A percentile compares a stretch with the other conserved stretches of the same genome.
phyloP scores from a whole-genome alignment of 1,140 invertebrate genomes.

The Polypedilum pembai region DNA sequence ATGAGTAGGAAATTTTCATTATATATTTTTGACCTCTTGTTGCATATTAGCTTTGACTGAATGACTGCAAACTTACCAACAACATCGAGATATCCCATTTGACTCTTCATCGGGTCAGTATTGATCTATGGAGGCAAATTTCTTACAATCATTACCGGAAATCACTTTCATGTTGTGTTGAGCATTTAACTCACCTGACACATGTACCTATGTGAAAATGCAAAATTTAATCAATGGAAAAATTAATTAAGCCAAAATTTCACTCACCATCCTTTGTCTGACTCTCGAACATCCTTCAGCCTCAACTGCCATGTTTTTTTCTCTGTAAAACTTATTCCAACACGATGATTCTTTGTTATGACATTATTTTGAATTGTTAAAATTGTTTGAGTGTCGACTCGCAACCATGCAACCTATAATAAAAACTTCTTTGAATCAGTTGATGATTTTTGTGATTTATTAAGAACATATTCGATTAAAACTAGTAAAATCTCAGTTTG shows the following conservation, averaged over 20 bases:
- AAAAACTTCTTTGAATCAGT: not conserved
- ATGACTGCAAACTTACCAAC: conserved; percentile 55
- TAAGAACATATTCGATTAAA: not conserved
- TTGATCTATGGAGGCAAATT: conserved; percentile 59
- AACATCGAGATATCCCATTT: conserved; percentile 71
- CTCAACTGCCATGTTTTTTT: conserved; percentile 74
- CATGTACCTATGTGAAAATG: conserved; percentile 10
- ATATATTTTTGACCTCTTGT: not conserved
- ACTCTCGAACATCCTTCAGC: conserved; percentile 63
- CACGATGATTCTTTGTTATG: conserved; percentile 75
- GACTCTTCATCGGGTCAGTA: conserved; percentile 80
- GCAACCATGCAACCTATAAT: conserved; percentile 75
- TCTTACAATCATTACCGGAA: not conserved
- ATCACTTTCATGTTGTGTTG: not conserved
- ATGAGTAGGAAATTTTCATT: not conserved
- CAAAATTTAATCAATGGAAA: not conserved
- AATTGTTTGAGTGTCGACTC: conserved; percentile 85
- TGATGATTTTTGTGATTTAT: not conserved
- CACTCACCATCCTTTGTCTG: conserved; percentile 75
- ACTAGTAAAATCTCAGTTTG: no score
- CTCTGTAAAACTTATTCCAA: conserved; percentile 71
- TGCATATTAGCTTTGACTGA: not conserved
- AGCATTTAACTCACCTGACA: not conserved
- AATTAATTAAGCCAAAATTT: not conserved
- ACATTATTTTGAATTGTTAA: conserved; percentile 78